Evolutionary conservation across 2,113 vertebrate genomes (phyloP).

Genomic region (Colius striatus): DNA sequence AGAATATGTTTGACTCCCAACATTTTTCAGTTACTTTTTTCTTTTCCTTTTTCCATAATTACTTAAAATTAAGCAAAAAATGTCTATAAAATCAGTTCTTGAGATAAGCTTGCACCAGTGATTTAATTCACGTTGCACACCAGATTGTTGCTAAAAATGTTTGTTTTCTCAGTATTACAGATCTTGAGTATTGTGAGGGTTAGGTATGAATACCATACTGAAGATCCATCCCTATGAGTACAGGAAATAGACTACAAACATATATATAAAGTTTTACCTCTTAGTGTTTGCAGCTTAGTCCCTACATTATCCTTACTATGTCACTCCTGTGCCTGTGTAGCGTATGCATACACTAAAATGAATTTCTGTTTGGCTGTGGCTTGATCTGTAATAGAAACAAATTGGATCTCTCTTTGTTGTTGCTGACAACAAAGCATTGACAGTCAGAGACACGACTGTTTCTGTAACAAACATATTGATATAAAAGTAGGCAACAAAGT

Average conservation of each 20-base stretch:
- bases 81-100: not conserved
- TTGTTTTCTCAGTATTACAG: not conserved
- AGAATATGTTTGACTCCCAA: not conserved
- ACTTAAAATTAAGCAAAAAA: not conserved
- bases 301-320: not conserved
- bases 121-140: not conserved
- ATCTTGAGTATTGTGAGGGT: not conserved
- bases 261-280: not conserved
- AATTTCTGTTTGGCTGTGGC: not conserved
- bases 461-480: constrained; percentile 27
- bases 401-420: not conserved
- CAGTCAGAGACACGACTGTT: not conserved
- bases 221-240: rapidly evolving
- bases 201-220: not conserved
- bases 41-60: not conserved
- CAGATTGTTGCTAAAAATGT: not conserved
- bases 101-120: not conserved
- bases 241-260: not conserved
- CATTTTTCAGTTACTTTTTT: not conserved
- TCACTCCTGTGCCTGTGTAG: not conserved
- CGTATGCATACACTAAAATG: not conserved
- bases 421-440: not conserved
- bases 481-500: not conserved
- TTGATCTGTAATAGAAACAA: constrained; percentile 7
- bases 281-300: not conserved